phyloP scores from a whole-genome alignment of 2,888 invertebrate species.

The Athripsodes cinereus region DNA sequence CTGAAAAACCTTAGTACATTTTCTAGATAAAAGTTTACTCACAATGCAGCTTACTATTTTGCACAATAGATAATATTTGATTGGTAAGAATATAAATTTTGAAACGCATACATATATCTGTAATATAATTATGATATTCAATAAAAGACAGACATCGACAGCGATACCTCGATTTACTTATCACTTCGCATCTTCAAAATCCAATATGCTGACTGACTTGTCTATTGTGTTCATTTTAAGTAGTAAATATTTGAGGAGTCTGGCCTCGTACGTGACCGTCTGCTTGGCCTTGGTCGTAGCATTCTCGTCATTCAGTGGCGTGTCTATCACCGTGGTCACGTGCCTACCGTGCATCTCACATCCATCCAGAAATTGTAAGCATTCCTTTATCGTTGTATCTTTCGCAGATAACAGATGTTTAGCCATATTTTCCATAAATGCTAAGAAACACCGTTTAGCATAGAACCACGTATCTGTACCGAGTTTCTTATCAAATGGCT shows the following conservation, averaged over 20 bases:
- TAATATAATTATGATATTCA: no score
- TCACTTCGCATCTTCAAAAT: slow-evolving; percentile 42
- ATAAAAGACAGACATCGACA: no score
- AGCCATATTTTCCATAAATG: slow-evolving; percentile 83
- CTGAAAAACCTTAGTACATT: no score
- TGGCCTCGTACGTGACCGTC: slow-evolving; percentile 86
- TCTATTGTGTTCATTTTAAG: slow-evolving; percentile 58
- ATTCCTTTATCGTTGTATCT: slow-evolving; percentile 82
- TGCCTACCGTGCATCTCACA: slow-evolving; percentile 83
- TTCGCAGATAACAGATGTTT: slow-evolving; percentile 86
- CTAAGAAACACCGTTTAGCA: slow-evolving; percentile 91
- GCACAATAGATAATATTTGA: no score
- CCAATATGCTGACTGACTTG: slow-evolving; percentile 48
- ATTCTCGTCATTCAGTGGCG: slow-evolving; percentile 68
- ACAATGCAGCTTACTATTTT: no score
- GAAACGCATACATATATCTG: no score
- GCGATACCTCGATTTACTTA: no score
- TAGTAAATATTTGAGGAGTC: slow-evolving; percentile 75
- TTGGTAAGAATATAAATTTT: no score
- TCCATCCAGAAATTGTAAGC: slow-evolving; percentile 81
- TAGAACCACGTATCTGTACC: slow-evolving; percentile 99
- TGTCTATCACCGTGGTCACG: slow-evolving; percentile 77
- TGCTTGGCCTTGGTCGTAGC: slow-evolving; percentile 71
- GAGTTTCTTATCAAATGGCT: slow-evolving; percentile 88
- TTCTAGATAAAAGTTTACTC: no score